A percentile compares a stretch with the other conserved stretches of the same genome.
Evolutionary conservation across 1,140 invertebrate species (phyloP).

Genomic region (Caenorhabditis tropicalis): DNA sequence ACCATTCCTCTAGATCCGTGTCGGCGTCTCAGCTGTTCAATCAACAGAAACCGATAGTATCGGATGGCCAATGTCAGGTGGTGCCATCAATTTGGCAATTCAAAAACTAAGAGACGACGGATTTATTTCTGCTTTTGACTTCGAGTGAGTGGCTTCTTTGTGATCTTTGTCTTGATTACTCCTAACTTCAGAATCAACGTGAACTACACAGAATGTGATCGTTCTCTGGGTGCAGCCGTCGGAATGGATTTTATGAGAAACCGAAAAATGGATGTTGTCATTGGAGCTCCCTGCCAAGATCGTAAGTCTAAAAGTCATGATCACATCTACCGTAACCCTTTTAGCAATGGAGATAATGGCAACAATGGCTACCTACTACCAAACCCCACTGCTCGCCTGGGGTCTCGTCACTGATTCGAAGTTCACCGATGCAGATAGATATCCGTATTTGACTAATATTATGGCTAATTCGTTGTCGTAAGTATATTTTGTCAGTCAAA

Average conservation of each 20-base stretch:
- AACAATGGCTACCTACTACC: background rate
- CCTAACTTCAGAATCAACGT: background rate
- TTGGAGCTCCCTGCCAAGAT: background rate
- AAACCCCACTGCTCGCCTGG: background rate
- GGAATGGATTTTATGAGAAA: conserved; percentile 1
- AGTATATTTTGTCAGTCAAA: too few species aligned
- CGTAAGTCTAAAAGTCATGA: background rate
- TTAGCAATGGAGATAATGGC: conserved; percentile 9
- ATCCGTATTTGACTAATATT: conserved; percentile 24
- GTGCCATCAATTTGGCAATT: conserved; percentile 16
- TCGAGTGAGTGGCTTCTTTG: conserved; percentile 3
- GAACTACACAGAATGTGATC: conserved; percentile 21
- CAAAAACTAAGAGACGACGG: conserved; percentile 28
- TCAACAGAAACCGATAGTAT: background rate
- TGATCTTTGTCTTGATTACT: background rate
- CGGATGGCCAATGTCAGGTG: conserved; percentile 21
- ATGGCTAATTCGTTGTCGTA: conserved; percentile 19
- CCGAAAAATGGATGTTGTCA: background rate
- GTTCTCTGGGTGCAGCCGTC: background rate
- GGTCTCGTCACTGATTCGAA: background rate
- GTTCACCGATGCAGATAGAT: background rate
- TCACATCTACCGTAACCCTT: background rate
- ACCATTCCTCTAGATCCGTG: background rate
- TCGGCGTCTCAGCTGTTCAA: background rate
- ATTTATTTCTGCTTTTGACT: conserved; percentile 10